phyloP scores from a whole-genome alignment of 2,797 vertebrate species.

The Pogoniulus pusillus region DNA sequence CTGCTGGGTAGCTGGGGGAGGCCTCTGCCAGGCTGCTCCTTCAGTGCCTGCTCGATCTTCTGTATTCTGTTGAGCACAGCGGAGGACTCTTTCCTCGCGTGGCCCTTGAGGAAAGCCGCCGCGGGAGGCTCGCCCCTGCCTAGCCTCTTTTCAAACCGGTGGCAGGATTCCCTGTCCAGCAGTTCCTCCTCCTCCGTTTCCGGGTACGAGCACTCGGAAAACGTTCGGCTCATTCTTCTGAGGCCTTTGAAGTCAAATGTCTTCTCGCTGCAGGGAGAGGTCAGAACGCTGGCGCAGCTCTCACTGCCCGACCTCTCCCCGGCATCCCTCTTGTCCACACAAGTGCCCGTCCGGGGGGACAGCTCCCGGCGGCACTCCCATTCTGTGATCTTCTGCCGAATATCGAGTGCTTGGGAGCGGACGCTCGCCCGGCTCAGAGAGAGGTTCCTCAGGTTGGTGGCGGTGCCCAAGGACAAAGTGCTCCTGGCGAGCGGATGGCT shows the following conservation, averaged over 20 bases:
- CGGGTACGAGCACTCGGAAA: conserved; percentile 95
- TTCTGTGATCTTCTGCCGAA: conserved; percentile 96
- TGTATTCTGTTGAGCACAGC: conserved; percentile 97
- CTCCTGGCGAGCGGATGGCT: conserved; percentile 81
- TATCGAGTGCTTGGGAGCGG: conserved; percentile 82
- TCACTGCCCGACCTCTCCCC: conserved; percentile 87
- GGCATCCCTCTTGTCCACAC: conserved; percentile 86
- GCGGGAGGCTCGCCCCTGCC: conserved; percentile 81
- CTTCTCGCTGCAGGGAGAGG: conserved; percentile 94
- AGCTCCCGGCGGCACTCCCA: conserved; percentile 91
- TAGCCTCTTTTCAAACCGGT: conserved; percentile 86
- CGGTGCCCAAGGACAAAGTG: conserved; percentile 83
- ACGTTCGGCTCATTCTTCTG: conserved; percentile 96
- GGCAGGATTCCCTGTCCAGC: conserved; percentile 84
- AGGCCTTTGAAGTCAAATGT: conserved; percentile 92
- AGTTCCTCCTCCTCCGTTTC: conserved; percentile 93
- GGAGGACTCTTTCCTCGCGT: conserved; percentile 89
- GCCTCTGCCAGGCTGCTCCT: conserved; percentile 89
- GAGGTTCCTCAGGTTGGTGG: conserved; percentile 79
- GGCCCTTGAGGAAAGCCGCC: conserved; percentile 81
- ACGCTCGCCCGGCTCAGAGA: conserved; percentile 79
- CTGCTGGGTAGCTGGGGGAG: conserved; percentile 93
- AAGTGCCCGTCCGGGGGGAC: conserved; percentile 86
- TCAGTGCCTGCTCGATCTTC: conserved; percentile 95
- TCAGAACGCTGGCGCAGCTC: conserved; percentile 89